Evolutionary conservation across 35 echinoderm and acorn worm genomes (phyloP).

Genomic region (Nesometra sesokonis): DNA sequence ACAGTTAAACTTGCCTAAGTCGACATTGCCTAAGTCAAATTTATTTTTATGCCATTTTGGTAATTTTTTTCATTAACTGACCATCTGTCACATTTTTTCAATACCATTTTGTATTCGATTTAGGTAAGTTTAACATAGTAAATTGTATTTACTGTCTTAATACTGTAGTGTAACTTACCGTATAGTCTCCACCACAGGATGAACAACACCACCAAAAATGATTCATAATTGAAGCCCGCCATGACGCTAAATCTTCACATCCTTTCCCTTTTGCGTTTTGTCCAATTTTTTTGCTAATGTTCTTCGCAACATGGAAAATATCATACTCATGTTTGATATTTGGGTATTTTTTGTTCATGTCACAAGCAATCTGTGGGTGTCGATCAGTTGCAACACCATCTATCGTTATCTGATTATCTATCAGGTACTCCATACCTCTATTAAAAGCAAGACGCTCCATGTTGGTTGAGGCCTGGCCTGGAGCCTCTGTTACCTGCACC

Average conservation of each 20-base stretch:
- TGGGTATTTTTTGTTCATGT: slow-evolving; percentile 13
- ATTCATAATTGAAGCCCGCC: slow-evolving; percentile 12
- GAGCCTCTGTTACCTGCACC: slow-evolving; percentile 35
- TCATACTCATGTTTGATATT: slow-evolving; percentile 39
- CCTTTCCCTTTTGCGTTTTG: slow-evolving; percentile 29
- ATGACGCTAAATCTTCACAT: slow-evolving; percentile 18
- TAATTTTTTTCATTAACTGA: too few species aligned
- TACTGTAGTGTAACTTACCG: too few species aligned
- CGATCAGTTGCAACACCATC: background rate
- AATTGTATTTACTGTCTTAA: too few species aligned
- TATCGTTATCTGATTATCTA: background rate
- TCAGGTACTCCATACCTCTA: background rate
- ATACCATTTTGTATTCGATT: too few species aligned
- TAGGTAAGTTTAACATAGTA: background rate
- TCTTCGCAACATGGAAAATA: slow-evolving; percentile 44
- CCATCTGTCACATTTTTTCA: too few species aligned
- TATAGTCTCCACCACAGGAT: slow-evolving; percentile 24
- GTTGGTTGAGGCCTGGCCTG: slow-evolving; percentile 17
- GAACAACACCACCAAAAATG: slow-evolving; percentile 46
- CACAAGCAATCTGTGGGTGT: slow-evolving; percentile 10
- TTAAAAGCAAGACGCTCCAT: slow-evolving; percentile 47
- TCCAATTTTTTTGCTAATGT: slow-evolving; percentile 14
- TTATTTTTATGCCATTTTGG: too few species aligned
- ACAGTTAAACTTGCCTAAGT: too few species aligned
- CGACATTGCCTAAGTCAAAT: too few species aligned